Base-by-base conservation (phyloP, 2,113 vertebrate genomes). In the Galemys pyrenaicus region DNA sequence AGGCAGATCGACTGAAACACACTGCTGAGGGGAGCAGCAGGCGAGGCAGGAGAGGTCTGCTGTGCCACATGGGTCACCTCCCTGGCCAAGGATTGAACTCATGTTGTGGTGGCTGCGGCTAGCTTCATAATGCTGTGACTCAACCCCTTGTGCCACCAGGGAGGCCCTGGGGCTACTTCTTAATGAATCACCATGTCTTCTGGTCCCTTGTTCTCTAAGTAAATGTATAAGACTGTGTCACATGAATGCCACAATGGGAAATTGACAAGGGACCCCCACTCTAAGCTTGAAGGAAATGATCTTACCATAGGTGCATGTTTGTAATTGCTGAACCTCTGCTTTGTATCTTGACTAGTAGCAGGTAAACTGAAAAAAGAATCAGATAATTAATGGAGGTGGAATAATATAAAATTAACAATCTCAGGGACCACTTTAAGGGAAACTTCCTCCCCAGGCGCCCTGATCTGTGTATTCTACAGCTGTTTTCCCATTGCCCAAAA, bases 401-500 rank as follows among this genome's bases (percentile, higher is more conserved):
- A 90, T 39, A 89, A 83, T 73, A 70, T 30, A 41, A 81, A 71
- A 93, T 84, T 67, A 87, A 90, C 81, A 35, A 73, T 93, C 83
- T 74, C 20, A 84, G 64, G 49, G 35, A 28, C 89, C 60, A 49
- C 83, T 95, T 94, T 54, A 74, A 68, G 35, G 75, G 54, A 87
- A 49, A 51, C 20, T 35, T 84, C 49, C 56, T 89, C 37, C 71
- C 58, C 0, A 1, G 67, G 60, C 56, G 64, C 62, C 87, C 91
- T 54, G 77, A 60, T 60, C 75, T 71, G 89, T 88, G 0, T 87
- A 44, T 90, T 95, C 54, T 75, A 0, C 80, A 68, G 81, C 92
- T 92, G 85, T 90, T 89, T 95, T 96, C 46, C 93, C 89, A 49
- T 32, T 89, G 78, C 84, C 65, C 87, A 84, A 93, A 97, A 97